phyloP scores from a whole-genome alignment of 23 tunicate genomes.

The Trididemnum miniatum region DNA sequence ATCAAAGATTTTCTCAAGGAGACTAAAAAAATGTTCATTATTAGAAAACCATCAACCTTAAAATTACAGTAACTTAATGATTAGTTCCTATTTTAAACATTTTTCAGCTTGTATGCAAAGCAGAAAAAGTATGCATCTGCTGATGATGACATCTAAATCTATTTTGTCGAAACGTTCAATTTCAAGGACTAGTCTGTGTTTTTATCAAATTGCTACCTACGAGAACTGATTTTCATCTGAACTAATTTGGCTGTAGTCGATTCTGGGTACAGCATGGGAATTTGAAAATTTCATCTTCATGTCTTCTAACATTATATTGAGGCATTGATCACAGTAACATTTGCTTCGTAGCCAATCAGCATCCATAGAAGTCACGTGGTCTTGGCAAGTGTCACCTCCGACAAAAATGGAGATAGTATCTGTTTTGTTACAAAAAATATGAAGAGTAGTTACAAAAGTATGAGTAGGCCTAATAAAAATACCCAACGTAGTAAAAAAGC shows the following conservation, averaged over 20 bases:
- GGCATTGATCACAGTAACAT: constrained; percentile 72
- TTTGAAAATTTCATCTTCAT: constrained; percentile 8
- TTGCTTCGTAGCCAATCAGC: constrained; percentile 54
- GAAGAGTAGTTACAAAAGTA: too few relatives aligned
- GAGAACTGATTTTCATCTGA: constrained; percentile 14
- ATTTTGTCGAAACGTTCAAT: too few relatives aligned
- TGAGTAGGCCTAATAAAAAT: too few relatives aligned
- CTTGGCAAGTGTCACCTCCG: constrained; percentile 24
- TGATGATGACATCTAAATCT: too few relatives aligned
- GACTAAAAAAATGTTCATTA: not conserved
- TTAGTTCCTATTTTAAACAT: constrained; percentile 3
- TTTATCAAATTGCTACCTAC: constrained; percentile 3
- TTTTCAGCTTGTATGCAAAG: too few relatives aligned
- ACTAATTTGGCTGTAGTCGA: constrained; percentile 22
- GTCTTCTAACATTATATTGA: constrained; percentile 19
- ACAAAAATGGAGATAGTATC: too few relatives aligned
- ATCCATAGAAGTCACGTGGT: constrained; percentile 61
- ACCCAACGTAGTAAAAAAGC: too few relatives aligned
- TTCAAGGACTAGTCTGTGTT: too few relatives aligned
- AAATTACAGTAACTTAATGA: not conserved
- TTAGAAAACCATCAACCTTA: not conserved
- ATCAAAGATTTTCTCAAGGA: constrained; percentile 13
- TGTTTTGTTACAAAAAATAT: too few relatives aligned
- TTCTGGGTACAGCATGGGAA: constrained; percentile 14
- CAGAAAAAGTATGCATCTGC: too few relatives aligned